Evolutionary conservation across 2,888 invertebrate species (phyloP), one percentile per base, ranked within the genome.

Genomic region (Pterostichus niger): DNA sequence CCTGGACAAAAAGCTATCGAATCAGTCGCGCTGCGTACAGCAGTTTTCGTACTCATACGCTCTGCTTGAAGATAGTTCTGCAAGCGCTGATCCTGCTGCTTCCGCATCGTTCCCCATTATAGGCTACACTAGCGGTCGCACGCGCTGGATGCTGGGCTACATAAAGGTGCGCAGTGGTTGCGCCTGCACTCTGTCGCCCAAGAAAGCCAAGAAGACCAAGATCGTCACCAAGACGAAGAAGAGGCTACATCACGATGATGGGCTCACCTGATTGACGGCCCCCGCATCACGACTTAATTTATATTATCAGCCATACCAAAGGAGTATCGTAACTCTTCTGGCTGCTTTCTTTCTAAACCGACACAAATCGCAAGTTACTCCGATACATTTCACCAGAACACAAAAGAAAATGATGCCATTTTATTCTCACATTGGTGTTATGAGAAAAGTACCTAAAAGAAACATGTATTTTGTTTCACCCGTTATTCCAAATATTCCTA

Each of bases 11-110:
- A 91, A 93, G 84, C 91, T 94, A 76, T 92, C 92, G 89, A 92
- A 92, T 87, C 93, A 93, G 85, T 95, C 96, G n/a, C 91, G 92
- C 87, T 97, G 97, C 90, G 94, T 95, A 68, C 97, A 97, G 89
- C 94, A 94, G 89, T 96, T 94, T 89, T 95, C 96, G 68, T 96
- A 94, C 88, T 94, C 95, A 3, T 97, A 97, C 90, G 97, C 97
- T 81, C 91, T 97, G 86, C 95, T 96, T 83, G 92, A 94, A 86
- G 94, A 94, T 87, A 59, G 40, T 10, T 6, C 9, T 9, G 68
- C 44, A 17, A 15, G 33, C 9, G 84, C 73, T 6, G 56, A 52
- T 11, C 46, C 35, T 13, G 10, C 15, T 1, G 31, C 40, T 10
- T 31, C 9, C 10, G 40, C 56, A 13, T 40, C 75, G 15, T 64